Conservation (phyloP, 2,113 vertebrate genomes). For the Acinonyx jubatus region DNA sequence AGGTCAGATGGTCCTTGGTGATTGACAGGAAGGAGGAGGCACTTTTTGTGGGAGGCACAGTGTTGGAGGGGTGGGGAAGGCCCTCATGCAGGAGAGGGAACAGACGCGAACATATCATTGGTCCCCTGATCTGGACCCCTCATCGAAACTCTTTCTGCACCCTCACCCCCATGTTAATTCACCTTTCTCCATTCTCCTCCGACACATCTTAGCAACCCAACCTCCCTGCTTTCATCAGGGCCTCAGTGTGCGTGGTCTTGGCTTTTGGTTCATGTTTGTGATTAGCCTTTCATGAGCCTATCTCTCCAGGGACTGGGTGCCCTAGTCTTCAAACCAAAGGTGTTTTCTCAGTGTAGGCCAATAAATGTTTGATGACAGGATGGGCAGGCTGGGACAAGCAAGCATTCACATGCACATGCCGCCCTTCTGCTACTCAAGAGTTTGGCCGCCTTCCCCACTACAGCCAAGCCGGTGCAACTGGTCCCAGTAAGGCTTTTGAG, state of each 20-base stretch:
- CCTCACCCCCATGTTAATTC: neutral
- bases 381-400: neutral
- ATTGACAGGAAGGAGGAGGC: neutral
- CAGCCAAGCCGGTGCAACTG: neutral
- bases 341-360: neutral
- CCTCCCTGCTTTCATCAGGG: neutral
- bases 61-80: neutral
- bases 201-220: neutral
- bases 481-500: neutral
- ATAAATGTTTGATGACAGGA: slow-evolving; percentile 6
- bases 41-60: neutral
- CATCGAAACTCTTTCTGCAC: neutral
- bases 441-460: neutral
- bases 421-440: neutral
- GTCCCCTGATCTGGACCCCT: neutral
- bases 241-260: neutral
- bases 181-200: neutral
- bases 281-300: neutral
- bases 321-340: neutral
- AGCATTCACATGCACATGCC: rapidly evolving
- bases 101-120: neutral
- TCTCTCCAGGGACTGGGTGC: neutral
- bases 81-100: neutral
- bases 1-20: neutral
- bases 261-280: neutral